These are phyloP conservation scores for Acanthosepion lycidas DNA, from an alignment of 2,888 invertebrate species.

Conservation along the genomic window DNA sequence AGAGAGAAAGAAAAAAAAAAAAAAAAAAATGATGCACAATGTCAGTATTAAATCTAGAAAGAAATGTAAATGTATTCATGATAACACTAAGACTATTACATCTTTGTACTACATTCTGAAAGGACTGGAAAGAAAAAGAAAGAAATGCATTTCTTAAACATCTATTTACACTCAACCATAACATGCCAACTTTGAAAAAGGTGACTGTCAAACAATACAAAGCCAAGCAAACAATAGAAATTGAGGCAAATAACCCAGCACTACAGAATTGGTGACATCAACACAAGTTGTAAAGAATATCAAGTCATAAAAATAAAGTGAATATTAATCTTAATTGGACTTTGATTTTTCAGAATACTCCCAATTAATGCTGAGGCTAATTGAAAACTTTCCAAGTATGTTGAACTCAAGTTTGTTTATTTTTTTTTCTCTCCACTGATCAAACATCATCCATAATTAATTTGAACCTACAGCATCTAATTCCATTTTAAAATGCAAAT, in stretches of 20 bases:
- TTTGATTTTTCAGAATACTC: neutral
- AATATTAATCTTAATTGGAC: neutral
- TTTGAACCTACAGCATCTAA: neutral
- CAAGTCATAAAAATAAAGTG: neutral
- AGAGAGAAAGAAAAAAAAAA: neutral
- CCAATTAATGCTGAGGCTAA: too few relatives aligned
- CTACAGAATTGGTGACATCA: neutral
- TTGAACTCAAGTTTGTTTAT: neutral
- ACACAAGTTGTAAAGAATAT: neutral
- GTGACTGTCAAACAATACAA: neutral
- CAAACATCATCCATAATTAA: neutral
- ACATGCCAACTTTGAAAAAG: neutral
- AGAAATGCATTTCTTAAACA: neutral
- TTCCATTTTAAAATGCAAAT: neutral
- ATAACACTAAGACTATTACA: neutral
- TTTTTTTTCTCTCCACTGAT: neutral
- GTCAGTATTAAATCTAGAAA: neutral
- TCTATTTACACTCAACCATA: neutral
- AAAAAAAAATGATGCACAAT: neutral
- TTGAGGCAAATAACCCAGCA: neutral
- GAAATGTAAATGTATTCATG: neutral
- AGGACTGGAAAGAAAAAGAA: neutral
- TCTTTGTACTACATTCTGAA: neutral
- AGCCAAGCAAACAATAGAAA: neutral
- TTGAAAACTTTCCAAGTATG: neutral